Evolutionary conservation across 2,113 vertebrate genomes (phyloP).

Genomic region (Aptenodytes patagonicus): DNA sequence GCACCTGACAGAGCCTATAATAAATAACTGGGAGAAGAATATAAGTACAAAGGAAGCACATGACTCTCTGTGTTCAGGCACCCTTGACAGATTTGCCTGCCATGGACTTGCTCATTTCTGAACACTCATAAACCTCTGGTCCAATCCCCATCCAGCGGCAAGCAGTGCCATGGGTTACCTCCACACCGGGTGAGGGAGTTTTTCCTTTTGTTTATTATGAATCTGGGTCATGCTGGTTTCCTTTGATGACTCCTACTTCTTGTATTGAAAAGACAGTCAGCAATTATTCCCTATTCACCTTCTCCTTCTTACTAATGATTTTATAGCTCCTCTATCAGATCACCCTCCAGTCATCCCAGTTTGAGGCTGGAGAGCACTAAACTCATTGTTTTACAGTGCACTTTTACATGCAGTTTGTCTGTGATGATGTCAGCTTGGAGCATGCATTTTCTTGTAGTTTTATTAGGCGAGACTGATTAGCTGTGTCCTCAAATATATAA

Average conservation of each 20-base stretch:
- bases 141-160: neutral
- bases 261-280: neutral
- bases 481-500: constrained; percentile 16
- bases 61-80: neutral
- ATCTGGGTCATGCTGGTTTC: neutral
- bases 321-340: constrained; percentile 41
- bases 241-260: constrained; percentile 1
- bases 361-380: neutral
- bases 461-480: constrained; percentile 38
- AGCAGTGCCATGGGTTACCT: neutral
- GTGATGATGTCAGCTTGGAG: neutral
- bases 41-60: neutral
- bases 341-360: neutral
- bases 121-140: neutral
- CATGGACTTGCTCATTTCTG: neutral
- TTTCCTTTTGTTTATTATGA: neutral
- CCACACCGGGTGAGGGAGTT: fast-evolving
- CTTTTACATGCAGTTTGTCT: constrained; percentile 9
- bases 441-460: constrained; percentile 25
- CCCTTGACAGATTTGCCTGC: neutral
- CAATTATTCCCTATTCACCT: constrained; percentile 14
- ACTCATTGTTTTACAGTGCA: neutral
- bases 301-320: constrained; percentile 14
- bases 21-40: neutral
- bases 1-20: neutral